Evolutionary conservation across 2,888 invertebrate species (phyloP).

Genomic region (Nowickia ferox): DNA sequence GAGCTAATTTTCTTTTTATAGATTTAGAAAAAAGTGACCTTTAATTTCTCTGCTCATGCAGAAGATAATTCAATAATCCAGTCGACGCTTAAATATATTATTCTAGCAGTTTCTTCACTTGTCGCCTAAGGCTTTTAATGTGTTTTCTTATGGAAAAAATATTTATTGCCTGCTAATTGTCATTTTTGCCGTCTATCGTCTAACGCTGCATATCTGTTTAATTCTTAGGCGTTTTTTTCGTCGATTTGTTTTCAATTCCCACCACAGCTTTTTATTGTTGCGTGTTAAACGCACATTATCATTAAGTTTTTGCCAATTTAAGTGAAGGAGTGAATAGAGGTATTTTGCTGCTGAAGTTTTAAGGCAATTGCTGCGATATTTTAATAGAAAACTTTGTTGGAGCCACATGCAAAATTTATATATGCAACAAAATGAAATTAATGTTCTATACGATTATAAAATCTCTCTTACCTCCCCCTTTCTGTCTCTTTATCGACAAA

Average conservation of each 20-base stretch:
- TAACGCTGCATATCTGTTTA: constrained; percentile 24
- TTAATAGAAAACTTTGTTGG: constrained; percentile 36
- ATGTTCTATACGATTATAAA: constrained; percentile 5
- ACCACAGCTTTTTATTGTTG: constrained; percentile 48
- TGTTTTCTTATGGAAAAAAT: background rate
- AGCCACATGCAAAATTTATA: constrained; percentile 46
- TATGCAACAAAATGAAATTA: constrained; percentile 16
- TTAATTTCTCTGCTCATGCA: too few species aligned
- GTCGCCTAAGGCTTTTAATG: constrained; percentile 5
- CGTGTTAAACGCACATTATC: constrained; percentile 71
- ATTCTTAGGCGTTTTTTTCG: background rate
- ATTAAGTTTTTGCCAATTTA: constrained; percentile 53
- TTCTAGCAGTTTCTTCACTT: background rate
- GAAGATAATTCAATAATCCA: too few species aligned
- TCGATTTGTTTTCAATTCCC: constrained; percentile 50
- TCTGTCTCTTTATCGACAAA: background rate
- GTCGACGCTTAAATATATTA: too few species aligned
- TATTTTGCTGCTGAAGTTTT: constrained; percentile 40
- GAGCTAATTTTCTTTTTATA: too few species aligned
- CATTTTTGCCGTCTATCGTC: background rate
- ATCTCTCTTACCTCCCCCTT: background rate
- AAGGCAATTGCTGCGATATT: background rate
- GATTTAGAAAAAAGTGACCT: too few species aligned
- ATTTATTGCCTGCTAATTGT: background rate
- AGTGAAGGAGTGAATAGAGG: constrained; percentile 6